Evolutionary conservation across 2,797 vertebrate genomes (phyloP), one percentile per base, ranked within the genome.

Genomic region (Sardinella longiceps): DNA sequence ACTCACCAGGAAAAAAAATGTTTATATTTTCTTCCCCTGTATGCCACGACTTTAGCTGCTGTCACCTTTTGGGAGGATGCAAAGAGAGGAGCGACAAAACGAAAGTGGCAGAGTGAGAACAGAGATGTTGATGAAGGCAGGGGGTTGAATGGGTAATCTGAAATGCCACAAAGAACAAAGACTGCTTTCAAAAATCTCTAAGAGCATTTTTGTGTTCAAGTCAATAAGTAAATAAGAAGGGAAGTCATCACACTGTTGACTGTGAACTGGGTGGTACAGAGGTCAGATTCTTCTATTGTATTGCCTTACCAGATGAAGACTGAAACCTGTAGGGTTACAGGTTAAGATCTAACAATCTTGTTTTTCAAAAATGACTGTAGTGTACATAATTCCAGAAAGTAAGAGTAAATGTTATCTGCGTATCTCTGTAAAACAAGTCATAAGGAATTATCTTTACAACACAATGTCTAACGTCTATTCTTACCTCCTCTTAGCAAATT

Each of bases 51-150:
- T 60, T 60, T 60, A 25, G 56, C 6, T 60, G 56, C n/a, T 60
- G 0, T 25, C 23, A 53, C 50, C 12, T 2, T 51, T 51, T 51
- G 15, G 50, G 50, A 50, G 48, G 15, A 51, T 11, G 12, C 50
- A 11, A 51, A 14, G 50, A 46, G 9, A 60, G n/a, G 7, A 25
- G n/a, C 83, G 86, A 58, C 45, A 48, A 81, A 83, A 88, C 2
- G 51, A 85, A 83, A 87, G 87, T 81, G 85, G 0, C 39, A 85
- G 23, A 14, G 60, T 48, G 43, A 83, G 88, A 53, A 45, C 28
- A 46, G 3, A 7, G 53, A 6, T 25, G 56, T 25, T 25, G 56
- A 25, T 60, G 5, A 60, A n/a, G 23, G 23, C 9, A 7, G 23
- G 18, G 18, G 18, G 50, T 51, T 51, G 50, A 51, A 51, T 20